A percentile compares a stretch with the other conserved stretches of the same genome.
These are phyloP conservation scores for Xiphorhynchus erythropygius DNA, from an alignment of 2,797 vertebrate species.

Conservation along the genomic window DNA sequence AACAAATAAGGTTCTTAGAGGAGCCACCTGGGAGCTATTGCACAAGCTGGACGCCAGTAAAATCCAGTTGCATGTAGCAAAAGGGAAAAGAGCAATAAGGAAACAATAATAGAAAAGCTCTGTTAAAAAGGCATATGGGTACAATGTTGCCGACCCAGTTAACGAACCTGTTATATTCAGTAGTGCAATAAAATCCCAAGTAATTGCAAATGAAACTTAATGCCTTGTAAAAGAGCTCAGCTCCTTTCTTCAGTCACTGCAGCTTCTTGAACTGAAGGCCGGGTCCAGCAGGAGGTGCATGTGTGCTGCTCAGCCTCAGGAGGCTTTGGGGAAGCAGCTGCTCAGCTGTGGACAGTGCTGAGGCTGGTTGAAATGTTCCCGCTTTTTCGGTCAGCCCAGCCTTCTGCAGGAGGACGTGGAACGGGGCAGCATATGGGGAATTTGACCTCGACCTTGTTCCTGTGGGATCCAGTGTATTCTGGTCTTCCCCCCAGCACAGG, in stretches of 20 bases:
- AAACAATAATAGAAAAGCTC: slow-evolving; percentile 66
- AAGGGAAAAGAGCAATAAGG: slow-evolving; percentile 67
- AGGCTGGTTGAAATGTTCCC: neutral
- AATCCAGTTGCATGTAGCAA: slow-evolving; percentile 45
- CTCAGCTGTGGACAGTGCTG: neutral
- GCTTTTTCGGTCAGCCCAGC: neutral
- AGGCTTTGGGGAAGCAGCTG: neutral
- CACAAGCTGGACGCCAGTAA: slow-evolving; percentile 24
- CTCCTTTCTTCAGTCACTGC: neutral
- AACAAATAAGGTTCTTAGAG: slow-evolving; percentile 6
- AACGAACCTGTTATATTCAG: slow-evolving; percentile 62
- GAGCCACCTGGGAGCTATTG: slow-evolving; percentile 46
- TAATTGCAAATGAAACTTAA: slow-evolving; percentile 74
- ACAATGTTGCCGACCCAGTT: slow-evolving; percentile 37
- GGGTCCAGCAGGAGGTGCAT: slow-evolving; percentile 54
- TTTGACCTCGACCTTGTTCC: neutral
- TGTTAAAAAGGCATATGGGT: slow-evolving; percentile 65
- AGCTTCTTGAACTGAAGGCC: neutral
- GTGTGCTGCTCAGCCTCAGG: neutral
- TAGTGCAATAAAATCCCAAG: slow-evolving; percentile 64
- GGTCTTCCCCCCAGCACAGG: neutral
- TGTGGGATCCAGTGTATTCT: neutral
- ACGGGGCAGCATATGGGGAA: neutral
- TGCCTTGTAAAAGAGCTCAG: slow-evolving; percentile 69
- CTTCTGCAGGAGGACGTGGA: neutral